Evolutionary conservation across 2,888 invertebrate species (phyloP).

Genomic region (Cephus pygmeus): DNA sequence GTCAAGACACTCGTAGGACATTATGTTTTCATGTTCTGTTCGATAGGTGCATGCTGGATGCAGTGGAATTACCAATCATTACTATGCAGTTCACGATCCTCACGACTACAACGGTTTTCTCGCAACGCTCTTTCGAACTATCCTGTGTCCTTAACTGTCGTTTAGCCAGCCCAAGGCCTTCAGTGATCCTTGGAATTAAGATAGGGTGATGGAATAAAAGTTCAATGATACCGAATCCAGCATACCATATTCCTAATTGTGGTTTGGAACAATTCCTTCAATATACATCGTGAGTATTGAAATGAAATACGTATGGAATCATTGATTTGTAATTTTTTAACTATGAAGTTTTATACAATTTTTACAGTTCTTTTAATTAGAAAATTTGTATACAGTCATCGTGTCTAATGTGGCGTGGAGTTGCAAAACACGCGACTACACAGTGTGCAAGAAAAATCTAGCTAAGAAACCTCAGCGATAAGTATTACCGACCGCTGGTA

Average conservation of each 20-base stretch:
- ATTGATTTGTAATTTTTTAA: not conserved
- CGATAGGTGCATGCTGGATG: slow-evolving; percentile 15
- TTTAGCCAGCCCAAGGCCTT: not conserved
- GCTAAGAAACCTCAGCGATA: not conserved
- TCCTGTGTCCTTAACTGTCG: slow-evolving; percentile 24
- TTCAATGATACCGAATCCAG: not conserved
- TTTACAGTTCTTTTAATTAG: not conserved
- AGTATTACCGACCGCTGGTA: not conserved
- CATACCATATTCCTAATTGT: not conserved
- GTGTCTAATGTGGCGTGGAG: not conserved
- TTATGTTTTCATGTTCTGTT: slow-evolving; percentile 8
- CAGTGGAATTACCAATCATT: slow-evolving; percentile 32
- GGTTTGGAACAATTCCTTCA: not conserved
- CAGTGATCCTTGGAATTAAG: not conserved
- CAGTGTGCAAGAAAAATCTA: not conserved
- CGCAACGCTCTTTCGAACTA: slow-evolving; percentile 20
- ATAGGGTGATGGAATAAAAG: not conserved
- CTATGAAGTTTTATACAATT: not conserved
- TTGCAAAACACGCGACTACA: not conserved
- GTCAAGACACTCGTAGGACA: slow-evolving; percentile 5
- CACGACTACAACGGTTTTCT: slow-evolving; percentile 24
- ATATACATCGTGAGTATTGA: not conserved
- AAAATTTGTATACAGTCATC: not conserved
- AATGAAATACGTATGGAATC: not conserved
- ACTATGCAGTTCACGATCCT: slow-evolving; percentile 33